Evolutionary conservation across 1,140 invertebrate genomes (phyloP).

Genomic region (Drosophila carrolli): DNA sequence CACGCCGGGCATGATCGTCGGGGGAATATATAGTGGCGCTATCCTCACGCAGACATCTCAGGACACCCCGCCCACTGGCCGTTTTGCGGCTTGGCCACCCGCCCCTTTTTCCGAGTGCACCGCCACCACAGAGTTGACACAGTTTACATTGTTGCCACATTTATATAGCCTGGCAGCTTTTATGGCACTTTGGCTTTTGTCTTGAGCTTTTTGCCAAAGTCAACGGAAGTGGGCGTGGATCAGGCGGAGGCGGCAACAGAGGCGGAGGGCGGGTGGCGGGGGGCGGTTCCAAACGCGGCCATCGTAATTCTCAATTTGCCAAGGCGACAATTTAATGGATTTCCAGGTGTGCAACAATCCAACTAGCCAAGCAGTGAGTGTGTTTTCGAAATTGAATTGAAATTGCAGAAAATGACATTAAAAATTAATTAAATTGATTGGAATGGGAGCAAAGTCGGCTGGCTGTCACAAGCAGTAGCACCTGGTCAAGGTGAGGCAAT

Average conservation of each 20-base stretch:
- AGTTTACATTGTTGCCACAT: conserved; percentile 82
- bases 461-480: conserved; percentile 48
- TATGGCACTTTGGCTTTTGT: conserved; percentile 80
- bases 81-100: conserved; percentile 54
- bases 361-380: conserved; percentile 41
- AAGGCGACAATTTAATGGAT: conserved; percentile 80
- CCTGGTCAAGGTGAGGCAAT: conserved; percentile 15
- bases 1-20: conserved; percentile 7
- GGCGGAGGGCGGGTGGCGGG: conserved; percentile 13
- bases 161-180: conserved; percentile 80
- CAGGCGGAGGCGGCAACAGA: conserved; percentile 1
- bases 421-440: conserved; percentile 83
- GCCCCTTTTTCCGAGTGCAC: neutral
- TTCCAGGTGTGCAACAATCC: conserved; percentile 68
- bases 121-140: conserved; percentile 66
- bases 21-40: neutral
- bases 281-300: conserved; percentile 23
- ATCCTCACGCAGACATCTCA: conserved; percentile 16
- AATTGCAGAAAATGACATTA: conserved; percentile 78
- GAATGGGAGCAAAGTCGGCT: conserved; percentile 39
- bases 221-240: conserved; percentile 37
- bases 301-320: conserved; percentile 81
- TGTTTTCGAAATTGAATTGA: conserved; percentile 78
- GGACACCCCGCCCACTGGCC: conserved; percentile 37
- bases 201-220: conserved; percentile 69